These are phyloP conservation scores for Glaucopsyche alexis DNA, from an alignment of 2,888 invertebrate genomes.

Conservation along the genomic window DNA sequence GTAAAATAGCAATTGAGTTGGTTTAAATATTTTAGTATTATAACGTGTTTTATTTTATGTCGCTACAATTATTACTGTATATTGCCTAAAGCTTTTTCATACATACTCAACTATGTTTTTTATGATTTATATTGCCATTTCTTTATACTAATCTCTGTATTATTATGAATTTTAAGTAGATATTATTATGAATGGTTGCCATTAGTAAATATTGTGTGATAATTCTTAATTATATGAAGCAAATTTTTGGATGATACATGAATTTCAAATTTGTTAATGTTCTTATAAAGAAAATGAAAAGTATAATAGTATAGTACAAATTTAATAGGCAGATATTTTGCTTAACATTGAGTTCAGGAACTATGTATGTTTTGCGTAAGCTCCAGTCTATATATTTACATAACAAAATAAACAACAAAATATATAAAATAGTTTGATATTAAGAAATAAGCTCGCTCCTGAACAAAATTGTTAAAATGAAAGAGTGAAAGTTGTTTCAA, in stretches of 20 bases:
- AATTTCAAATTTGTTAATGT: not conserved
- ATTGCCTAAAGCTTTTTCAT: too few species aligned
- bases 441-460: not conserved
- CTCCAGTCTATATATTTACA: not conserved
- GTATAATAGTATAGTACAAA: not conserved
- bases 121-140: not conserved
- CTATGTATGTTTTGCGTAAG: too few species aligned
- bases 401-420: not conserved
- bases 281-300: not conserved
- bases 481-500: not conserved
- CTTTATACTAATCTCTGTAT: not conserved
- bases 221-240: not conserved
- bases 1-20: not conserved
- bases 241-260: not conserved
- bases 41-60: too few species aligned
- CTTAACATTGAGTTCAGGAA: too few species aligned
- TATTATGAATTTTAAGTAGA: not conserved
- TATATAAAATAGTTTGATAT: not conserved
- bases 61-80: too few species aligned
- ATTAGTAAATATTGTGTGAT: slow-evolving; percentile 18
- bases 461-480: too few species aligned
- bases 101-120: too few species aligned
- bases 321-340: not conserved
- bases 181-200: slow-evolving; percentile 1
- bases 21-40: not conserved